Conservation (phyloP, 2,888 invertebrate genomes). For the Muschampia plurimacula region DNA sequence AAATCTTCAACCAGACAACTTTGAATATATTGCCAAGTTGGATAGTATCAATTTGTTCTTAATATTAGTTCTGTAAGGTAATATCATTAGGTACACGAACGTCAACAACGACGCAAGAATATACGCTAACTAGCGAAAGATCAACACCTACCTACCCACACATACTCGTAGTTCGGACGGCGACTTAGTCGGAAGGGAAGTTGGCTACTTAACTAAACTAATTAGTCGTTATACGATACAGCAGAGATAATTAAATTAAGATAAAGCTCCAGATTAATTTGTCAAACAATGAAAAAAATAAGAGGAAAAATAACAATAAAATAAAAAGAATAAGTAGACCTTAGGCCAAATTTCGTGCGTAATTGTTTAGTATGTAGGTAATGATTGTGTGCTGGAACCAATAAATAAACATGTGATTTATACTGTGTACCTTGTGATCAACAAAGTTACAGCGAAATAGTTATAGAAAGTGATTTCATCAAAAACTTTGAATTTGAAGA, state of each 20-base stretch:
- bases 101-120: not conserved
- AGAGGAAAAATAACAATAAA: no score
- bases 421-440: no score
- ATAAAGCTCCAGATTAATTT: not conserved
- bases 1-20: not conserved
- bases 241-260: not conserved
- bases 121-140: slow-evolving; percentile 43
- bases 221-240: not conserved
- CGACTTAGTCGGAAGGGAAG: not conserved
- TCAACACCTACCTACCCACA: slow-evolving; percentile 49
- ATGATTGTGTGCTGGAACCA: no score
- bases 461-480: no score
- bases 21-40: not conserved
- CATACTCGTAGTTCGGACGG: not conserved
- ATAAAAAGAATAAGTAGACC: no score
- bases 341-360: no score
- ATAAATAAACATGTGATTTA: no score
- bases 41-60: not conserved
- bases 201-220: not conserved
- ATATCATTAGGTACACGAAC: not conserved
- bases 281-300: no score
- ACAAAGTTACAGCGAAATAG: no score
- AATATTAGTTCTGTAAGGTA: not conserved
- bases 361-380: no score
- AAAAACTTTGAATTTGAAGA: no score